These are phyloP conservation scores for Potorous gilbertii DNA, from an alignment of 2,797 vertebrate genomes.

Conservation along the genomic window DNA sequence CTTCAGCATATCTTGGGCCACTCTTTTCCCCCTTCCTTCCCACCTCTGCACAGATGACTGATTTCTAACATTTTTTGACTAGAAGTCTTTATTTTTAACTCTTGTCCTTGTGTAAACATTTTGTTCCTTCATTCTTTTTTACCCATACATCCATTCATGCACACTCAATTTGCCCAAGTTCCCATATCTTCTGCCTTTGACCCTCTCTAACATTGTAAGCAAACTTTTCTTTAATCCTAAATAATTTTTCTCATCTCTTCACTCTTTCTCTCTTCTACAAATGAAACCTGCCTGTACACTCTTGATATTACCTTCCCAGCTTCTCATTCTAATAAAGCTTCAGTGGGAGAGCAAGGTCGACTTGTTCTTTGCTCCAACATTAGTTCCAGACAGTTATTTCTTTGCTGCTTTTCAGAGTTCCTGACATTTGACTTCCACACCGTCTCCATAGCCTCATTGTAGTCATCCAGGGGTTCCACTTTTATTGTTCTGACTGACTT, in stretches of 20 bases:
- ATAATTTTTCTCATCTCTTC: slow-evolving; percentile 14
- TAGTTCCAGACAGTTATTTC: slow-evolving; percentile 7
- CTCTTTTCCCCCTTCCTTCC: neutral
- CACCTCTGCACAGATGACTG: neutral
- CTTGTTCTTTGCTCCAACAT: neutral
- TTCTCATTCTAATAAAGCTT: neutral
- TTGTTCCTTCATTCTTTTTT: neutral
- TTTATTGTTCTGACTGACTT: slow-evolving; percentile 17
- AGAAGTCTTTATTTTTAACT: slow-evolving; percentile 9
- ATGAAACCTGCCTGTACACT: neutral
- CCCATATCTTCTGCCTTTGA: slow-evolving; percentile 12
- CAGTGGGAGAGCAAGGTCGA: neutral
- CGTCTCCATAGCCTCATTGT: neutral
- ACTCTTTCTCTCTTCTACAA: neutral
- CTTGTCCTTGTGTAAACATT: neutral
- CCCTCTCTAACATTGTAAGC: slow-evolving; percentile 19
- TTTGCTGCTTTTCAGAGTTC: neutral
- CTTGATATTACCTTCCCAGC: slow-evolving; percentile 1
- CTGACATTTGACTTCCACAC: neutral
- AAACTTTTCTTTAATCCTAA: slow-evolving; percentile 10
- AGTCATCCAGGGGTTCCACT: neutral
- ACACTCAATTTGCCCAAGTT: neutral
- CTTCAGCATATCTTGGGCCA: neutral
- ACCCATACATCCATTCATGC: neutral
- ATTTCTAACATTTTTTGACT: neutral